Conservation (phyloP, 2,888 invertebrate genomes). For the Stenodema calcarata region DNA sequence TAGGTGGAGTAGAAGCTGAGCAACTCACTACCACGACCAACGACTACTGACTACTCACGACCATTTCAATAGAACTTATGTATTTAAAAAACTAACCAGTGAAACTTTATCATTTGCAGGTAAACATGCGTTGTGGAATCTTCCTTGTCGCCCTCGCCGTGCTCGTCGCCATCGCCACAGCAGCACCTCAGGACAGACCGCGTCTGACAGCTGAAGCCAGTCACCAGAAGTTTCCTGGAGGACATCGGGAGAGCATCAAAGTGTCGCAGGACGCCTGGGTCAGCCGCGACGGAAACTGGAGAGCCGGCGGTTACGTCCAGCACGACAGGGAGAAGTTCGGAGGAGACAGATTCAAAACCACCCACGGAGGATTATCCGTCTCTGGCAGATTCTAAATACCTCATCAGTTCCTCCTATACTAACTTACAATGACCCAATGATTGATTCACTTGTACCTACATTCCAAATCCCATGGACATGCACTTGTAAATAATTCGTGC, state of each 20-base stretch:
- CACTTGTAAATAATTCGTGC: too few species aligned
- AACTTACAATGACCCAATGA: too few species aligned
- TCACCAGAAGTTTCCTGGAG: conserved; percentile 6
- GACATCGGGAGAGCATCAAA: background rate
- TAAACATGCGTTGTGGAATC: background rate
- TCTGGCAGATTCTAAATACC: conserved; percentile 31
- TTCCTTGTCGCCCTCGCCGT: background rate
- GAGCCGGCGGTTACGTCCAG: conserved; percentile 47
- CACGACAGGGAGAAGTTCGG: conserved; percentile 40
- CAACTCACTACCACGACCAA: too few species aligned
- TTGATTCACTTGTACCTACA: too few species aligned
- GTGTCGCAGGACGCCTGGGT: conserved; percentile 48
- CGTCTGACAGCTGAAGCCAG: background rate
- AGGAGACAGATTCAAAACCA: conserved; percentile 15
- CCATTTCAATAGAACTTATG: too few species aligned
- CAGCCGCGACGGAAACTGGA: conserved; percentile 36
- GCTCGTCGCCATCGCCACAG: background rate
- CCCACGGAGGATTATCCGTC: conserved; percentile 45
- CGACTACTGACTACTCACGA: too few species aligned
- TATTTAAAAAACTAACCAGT: too few species aligned
- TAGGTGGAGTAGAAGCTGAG: too few species aligned
- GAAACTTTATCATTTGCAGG: background rate
- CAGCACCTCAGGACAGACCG: background rate
- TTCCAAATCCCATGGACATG: too few species aligned
- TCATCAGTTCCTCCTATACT: too few species aligned